Evolutionary conservation across 2,113 vertebrate genomes (phyloP), one percentile per base, ranked within the genome.

Genomic region (Orientallactaga bullata): DNA sequence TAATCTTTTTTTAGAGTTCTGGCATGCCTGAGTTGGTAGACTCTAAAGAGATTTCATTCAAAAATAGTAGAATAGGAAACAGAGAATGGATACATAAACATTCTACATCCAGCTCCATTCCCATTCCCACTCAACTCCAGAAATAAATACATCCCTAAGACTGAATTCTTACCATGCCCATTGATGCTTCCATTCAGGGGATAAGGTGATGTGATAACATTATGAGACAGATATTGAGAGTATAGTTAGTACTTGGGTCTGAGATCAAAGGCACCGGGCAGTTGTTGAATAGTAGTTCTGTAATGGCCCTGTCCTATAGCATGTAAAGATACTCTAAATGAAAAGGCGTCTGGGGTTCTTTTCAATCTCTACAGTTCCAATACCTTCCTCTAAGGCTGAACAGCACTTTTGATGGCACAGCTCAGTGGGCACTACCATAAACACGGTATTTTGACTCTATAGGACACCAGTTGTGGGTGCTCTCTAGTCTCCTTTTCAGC

Each of bases 301-400:
- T 1, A 7, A 55, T 2, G 23, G 15, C 5, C 3, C 11, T 7
- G 9, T n/a, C 5, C 51, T 35, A 4, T 13, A 65, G 32, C 17
- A 10, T 2, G 6, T 7, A 2, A 63, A 17, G 9, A 20, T 51
- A 13, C 28, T 30, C 21, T 55, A 35, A 47, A 9, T 24, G 24
- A 55, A 12, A 6, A 17, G 20, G 55, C 15, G 47, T 71, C 7
- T 32, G 8, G 73, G 28, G n/a, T 35, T n/a, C 21, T 8, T 63
- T 9, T 13, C 16, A 12, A 2, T 5, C 37, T 8, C 16, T 11
- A 2, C 63, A 39, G 32, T 30, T 17, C 2, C 28, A 32, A 2
- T 17, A 32, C 9, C 21, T 55, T 1, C 47, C 55, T 30, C 60
- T 32, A 35, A 69, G 26, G 47, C 11, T 23, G 32, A 5, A 3